Evolutionary conservation across 2,797 vertebrate species (phyloP), one percentile per base, ranked within the genome.

Genomic region (Myripristis jacobus): DNA sequence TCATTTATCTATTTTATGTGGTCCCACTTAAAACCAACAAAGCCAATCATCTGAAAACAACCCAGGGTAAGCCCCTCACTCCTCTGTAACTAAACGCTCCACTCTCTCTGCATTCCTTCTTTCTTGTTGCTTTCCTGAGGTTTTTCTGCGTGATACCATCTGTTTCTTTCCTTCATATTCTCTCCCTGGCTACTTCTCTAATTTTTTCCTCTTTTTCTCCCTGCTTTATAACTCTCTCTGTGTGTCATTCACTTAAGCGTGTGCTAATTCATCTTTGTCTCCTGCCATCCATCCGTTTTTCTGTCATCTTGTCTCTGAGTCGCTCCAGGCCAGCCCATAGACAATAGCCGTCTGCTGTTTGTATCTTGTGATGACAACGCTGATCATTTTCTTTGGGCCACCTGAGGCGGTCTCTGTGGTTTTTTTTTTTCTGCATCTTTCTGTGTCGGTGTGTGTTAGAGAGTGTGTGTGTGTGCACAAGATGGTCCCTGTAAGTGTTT

Each of bases 41-140:
- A 60, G 27, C 3, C 59, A 56, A 64, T 50, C 44, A 73, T n/a
- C 51, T 48, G 53, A 86, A 80, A 73, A 74, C 51, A 79, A 77
- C 69, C 74, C 15, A 0, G 38, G 50, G 53, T 66, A 29, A 66
- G 75, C 21, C 46, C 1, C 25, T 61, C 46, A 64, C 34, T 31
- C 66, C 44, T 77, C 51, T 6, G 1, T 44, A 73, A 57, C 13
- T 41, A 48, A 64, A 55, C 1, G 2, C 66, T 51, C 69, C 51
- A 34, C n/a, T 51, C 29, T 47, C 24, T 63, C 27, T 38, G 46
- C 48, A 51, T 83, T 71, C 53, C 29, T 54, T 68, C 9, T 73
- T 50, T 27, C 31, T 24, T 25, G 15, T 34, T 66, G 29, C 61
- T 70, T 72, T 84, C 77, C 69, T 51, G 5, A 59, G 62, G 73